Evolutionary conservation across 1,140 invertebrate species (phyloP), one percentile per base, ranked within the genome.

Genomic region (Colletes gigas): DNA sequence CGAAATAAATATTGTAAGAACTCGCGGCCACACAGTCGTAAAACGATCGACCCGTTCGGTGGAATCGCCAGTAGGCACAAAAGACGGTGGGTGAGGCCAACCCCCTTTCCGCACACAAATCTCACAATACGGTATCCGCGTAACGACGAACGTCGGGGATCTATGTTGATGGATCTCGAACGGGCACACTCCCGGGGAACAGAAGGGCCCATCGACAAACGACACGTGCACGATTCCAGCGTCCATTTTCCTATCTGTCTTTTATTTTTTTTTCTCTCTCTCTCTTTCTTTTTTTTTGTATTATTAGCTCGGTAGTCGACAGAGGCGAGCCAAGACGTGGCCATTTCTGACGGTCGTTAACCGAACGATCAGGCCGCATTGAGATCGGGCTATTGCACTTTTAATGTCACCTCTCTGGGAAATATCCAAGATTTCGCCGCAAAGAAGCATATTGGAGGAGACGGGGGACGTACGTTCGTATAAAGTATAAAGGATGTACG

Each of bases 351-450:
- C 83, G 86, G 85, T 85, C 89, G 83, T 89, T 91, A 89, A 87
- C 75, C 89, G 88, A 83, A 82, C 82, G 74, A 79, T 21, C 63
- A 72, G 76, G 80, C 59, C 73, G 81, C 78, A 88, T 89, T 66
- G 74, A 74, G 80, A 87, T 84, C 83, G 82, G 86, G 86, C 86
- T 91, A 90, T 91, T 89, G 88, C 87, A 87, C 86, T 88, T 88
- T 90, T 89, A 88, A 90, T 88, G 86, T 86, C 78, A 68, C 73
- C 60, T 86, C 66, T 41, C 88, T 90, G 89, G 88, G 80, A 84
- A 65, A 81, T 69, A 69, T 91, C 89, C 90, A 91, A 91, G 88
- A 89, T 83, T 82, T 79, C 47, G 80, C 66, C 83, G 78, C 87
- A 62, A 83, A 86, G 81, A 85, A 82, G 60, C 87, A 84, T 89